A percentile compares a stretch with the other conserved stretches of the same genome.
Evolutionary conservation across 2,888 invertebrate species (phyloP).

Genomic region (Drosophila anceps): DNA sequence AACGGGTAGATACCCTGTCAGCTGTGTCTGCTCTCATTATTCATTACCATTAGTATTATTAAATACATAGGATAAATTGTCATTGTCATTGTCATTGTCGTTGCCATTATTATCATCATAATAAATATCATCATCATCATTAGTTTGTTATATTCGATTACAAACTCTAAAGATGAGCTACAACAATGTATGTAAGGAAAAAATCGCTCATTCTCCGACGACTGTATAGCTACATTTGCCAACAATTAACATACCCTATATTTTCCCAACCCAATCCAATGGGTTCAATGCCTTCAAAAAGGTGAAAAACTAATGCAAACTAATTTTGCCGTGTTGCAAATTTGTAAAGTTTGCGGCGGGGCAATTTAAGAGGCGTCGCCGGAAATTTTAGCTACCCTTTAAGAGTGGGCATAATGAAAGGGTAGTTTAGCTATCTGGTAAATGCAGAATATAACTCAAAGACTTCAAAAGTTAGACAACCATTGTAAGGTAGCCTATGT

Average conservation of each 20-base stretch:
- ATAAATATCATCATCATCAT: too few species aligned
- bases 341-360: constrained; percentile 41
- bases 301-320: constrained; percentile 34
- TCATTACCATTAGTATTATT: too few species aligned
- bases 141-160: too few species aligned
- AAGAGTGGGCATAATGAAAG: background rate
- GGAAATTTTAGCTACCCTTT: constrained; percentile 31
- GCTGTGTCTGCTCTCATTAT: background rate
- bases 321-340: constrained; percentile 60
- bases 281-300: background rate
- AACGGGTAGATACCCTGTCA: background rate
- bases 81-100: background rate
- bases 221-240: background rate
- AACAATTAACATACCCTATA: background rate
- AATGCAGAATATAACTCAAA: background rate
- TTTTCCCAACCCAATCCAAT: background rate
- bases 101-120: background rate
- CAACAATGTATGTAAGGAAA: background rate
- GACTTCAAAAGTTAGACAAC: background rate
- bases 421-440: background rate
- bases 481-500: too few species aligned
- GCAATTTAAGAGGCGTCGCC: constrained; percentile 46
- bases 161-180: too few species aligned
- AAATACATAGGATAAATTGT: too few species aligned
- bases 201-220: background rate